Evolutionary conservation across 2,113 vertebrate species (phyloP).

Genomic region (Takifugu bimaculatus): DNA sequence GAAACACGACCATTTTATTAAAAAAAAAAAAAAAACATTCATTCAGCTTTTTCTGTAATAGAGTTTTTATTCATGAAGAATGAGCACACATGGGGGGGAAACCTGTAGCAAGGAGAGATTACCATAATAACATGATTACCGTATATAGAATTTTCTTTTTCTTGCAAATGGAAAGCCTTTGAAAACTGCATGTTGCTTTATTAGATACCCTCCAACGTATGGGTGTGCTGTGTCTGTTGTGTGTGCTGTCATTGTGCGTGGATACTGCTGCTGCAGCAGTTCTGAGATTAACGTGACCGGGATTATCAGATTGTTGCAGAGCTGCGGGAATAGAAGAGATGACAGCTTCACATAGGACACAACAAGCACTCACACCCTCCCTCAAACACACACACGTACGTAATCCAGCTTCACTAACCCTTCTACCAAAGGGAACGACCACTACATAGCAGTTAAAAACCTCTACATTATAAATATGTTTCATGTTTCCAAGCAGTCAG

Average conservation of each 20-base stretch:
- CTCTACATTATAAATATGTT: slow-evolving; percentile 71
- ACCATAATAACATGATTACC: not conserved
- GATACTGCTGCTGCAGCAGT: slow-evolving; percentile 65
- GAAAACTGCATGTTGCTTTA: slow-evolving; percentile 10
- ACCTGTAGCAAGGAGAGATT: slow-evolving; percentile 23
- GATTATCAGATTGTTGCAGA: slow-evolving; percentile 74
- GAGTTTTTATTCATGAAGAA: slow-evolving; percentile 50
- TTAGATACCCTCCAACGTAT: slow-evolving; percentile 17
- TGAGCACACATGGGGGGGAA: slow-evolving; percentile 29
- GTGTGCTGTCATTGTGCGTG: slow-evolving; percentile 21
- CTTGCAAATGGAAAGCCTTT: slow-evolving; percentile 31
- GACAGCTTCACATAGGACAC: slow-evolving; percentile 60
- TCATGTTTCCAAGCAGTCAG: slow-evolving; percentile 54
- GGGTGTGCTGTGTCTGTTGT: slow-evolving; percentile 17
- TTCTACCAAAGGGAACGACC: slow-evolving; percentile 56
- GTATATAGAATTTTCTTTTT: not conserved
- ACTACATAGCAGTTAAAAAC: slow-evolving; percentile 68
- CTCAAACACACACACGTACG: slow-evolving; percentile 11
- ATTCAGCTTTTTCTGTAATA: slow-evolving; percentile 35
- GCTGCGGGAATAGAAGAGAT: slow-evolving; percentile 57
- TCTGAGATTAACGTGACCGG: slow-evolving; percentile 63
- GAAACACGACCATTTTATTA: too few species aligned
- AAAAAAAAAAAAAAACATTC: slow-evolving; percentile 47
- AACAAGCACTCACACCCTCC: slow-evolving; percentile 28
- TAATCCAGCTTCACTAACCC: slow-evolving; percentile 51